Conservation (phyloP, 2,888 invertebrate genomes). For the Leptothorax acervorum region DNA sequence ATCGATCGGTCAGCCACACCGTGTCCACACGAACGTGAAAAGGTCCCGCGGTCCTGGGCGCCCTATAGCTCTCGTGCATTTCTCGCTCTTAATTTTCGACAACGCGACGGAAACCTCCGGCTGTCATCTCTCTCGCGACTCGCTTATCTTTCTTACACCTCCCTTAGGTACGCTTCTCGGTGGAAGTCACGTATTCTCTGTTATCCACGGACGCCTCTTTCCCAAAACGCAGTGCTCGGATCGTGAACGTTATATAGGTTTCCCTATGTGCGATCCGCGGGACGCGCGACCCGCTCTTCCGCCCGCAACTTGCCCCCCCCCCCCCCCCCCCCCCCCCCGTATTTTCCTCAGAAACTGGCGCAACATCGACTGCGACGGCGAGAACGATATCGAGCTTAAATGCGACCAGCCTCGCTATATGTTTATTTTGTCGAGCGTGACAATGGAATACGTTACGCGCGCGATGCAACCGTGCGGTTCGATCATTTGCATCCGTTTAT, state of each 20-base stretch:
- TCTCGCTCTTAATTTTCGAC: constrained; percentile 30
- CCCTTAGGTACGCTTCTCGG: not conserved
- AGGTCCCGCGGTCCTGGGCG: not conserved
- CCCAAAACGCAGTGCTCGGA: not conserved
- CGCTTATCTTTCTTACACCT: constrained; percentile 9
- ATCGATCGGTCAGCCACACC: constrained; percentile 43
- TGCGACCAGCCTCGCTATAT: constrained; percentile 31
- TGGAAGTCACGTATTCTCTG: constrained; percentile 29
- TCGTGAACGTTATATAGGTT: constrained; percentile 31
- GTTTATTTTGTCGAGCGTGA: constrained; percentile 50
- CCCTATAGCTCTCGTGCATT: not conserved
- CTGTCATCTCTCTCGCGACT: constrained; percentile 1
- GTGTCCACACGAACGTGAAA: constrained; percentile 14
- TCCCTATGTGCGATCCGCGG: not conserved
- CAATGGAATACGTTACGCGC: constrained; percentile 49
- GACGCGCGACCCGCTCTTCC: not conserved
- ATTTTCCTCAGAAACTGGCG: not conserved
- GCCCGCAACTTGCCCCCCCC: too few species aligned
- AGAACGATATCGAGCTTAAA: constrained; percentile 44
- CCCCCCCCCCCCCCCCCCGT: not conserved
- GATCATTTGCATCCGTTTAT: constrained; percentile 57
- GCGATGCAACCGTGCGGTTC: constrained; percentile 47
- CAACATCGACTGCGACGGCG: not conserved
- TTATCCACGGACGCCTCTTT: constrained; percentile 8
- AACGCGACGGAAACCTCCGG: not conserved